Percentiles rank a stretch among this genome's conserved stretches.
Conservation (phyloP, 2,797 vertebrate species). For the Lagorchestes hirsutus region DNA sequence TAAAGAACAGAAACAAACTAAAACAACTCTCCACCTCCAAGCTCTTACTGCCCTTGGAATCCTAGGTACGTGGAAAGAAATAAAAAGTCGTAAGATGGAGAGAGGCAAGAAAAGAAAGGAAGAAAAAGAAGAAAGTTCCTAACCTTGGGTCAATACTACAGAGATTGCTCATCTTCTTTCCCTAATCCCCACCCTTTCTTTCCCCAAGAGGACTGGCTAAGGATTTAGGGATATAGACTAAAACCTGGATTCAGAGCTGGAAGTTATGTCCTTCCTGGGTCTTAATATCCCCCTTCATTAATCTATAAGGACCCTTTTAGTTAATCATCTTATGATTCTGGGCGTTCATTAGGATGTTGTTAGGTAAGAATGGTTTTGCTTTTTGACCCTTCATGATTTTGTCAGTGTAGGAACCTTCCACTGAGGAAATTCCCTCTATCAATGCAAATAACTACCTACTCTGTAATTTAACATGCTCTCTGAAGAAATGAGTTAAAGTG, state of each 20-base stretch:
- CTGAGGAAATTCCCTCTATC: neutral
- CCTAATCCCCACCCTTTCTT: neutral
- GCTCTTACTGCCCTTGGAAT: conserved; percentile 47
- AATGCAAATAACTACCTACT: neutral
- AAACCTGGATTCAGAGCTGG: neutral
- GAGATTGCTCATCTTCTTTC: neutral
- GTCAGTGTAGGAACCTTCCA: neutral
- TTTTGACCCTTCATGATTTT: neutral
- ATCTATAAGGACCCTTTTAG: neutral
- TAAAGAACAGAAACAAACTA: conserved; percentile 64
- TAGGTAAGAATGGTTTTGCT: neutral
- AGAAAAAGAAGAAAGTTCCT: neutral
- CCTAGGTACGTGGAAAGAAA: neutral
- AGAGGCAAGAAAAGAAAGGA: neutral
- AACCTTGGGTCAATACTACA: neutral
- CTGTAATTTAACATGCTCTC: neutral
- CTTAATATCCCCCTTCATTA: neutral
- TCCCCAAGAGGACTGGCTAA: neutral
- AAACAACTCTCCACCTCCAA: conserved; percentile 45
- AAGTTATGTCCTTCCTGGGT: neutral
- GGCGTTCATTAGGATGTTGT: neutral
- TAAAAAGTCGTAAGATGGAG: conserved; percentile 43
- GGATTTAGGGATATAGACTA: neutral
- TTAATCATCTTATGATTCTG: neutral
- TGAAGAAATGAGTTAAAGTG: neutral